Conservation (phyloP, 1,140 invertebrate genomes). For the Theocolax elegans region DNA sequence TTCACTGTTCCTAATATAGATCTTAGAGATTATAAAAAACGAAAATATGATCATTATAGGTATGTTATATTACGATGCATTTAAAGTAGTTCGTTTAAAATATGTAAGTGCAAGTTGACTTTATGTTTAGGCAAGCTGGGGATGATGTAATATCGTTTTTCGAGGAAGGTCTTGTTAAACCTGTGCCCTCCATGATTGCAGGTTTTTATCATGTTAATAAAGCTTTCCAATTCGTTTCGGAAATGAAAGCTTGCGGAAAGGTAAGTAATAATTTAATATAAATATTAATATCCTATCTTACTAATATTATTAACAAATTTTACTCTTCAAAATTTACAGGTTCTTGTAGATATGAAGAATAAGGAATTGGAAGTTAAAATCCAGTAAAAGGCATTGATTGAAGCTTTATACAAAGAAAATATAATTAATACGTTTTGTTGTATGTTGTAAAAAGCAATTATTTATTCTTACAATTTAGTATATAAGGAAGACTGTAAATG, state of each 20-base stretch:
- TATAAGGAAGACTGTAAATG: no score
- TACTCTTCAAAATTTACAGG: constrained; percentile 45
- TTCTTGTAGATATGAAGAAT: constrained; percentile 56
- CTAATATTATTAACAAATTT: neutral
- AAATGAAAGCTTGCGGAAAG: constrained; percentile 57
- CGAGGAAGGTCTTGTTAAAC: constrained; percentile 59
- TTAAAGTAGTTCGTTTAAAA: no score
- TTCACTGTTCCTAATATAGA: constrained; percentile 71
- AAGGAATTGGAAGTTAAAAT: constrained; percentile 44
- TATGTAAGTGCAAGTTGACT: no score
- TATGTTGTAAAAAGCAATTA: no score
- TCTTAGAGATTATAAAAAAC: constrained; percentile 67
- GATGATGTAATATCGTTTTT: constrained; percentile 59
- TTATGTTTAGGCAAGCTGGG: no score
- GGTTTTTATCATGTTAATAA: constrained; percentile 57
- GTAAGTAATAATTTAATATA: constrained; percentile 42
- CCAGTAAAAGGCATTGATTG: no score
- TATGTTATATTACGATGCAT: no score
- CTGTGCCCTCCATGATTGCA: constrained; percentile 49
- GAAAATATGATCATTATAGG: constrained; percentile 66
- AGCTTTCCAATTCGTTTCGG: constrained; percentile 51
- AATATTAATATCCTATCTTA: neutral
- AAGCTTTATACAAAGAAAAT: no score
- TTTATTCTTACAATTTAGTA: no score
- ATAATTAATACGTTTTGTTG: no score